A percentile compares a stretch with the other conserved stretches of the same genome.
phyloP scores from a whole-genome alignment of 1,140 invertebrate genomes.

The Drosophila tsacasi region DNA sequence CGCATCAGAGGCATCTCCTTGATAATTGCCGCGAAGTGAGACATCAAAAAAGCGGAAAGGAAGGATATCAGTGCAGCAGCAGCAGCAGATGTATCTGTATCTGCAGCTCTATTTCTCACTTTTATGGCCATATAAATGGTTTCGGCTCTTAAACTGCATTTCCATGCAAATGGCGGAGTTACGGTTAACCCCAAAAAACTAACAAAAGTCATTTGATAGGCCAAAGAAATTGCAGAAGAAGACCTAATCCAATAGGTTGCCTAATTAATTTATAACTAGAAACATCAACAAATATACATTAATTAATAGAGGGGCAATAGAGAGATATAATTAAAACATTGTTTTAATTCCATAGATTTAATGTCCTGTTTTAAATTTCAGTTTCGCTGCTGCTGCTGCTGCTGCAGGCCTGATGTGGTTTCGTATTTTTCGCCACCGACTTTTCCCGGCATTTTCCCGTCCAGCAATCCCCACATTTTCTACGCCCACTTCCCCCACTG shows the following conservation, averaged over 20 bases:
- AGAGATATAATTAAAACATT: background rate
- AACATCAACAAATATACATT: no score
- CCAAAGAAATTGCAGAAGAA: background rate
- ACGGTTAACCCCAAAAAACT: constrained; percentile 60
- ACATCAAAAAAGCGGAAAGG: constrained; percentile 36
- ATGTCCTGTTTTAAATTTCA: constrained; percentile 3
- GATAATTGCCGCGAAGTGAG: constrained; percentile 57
- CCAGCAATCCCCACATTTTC: background rate
- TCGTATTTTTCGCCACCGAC: background rate
- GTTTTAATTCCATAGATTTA: background rate
- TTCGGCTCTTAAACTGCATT: constrained; percentile 51
- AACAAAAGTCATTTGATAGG: constrained; percentile 7
- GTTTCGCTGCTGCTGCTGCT: background rate
- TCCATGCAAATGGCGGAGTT: constrained; percentile 65
- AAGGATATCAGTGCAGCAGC: constrained; percentile 17
- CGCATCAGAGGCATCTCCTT: constrained; percentile 19
- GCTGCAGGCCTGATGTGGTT: no score
- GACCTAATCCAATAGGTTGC: no score
- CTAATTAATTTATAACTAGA: background rate
- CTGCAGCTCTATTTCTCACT: constrained; percentile 33
- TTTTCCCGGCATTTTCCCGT: constrained; percentile 1
- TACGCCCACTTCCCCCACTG: constrained; percentile 1
- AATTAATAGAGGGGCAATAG: no score
- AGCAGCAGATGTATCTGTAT: constrained; percentile 29
- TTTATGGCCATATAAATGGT: constrained; percentile 53